Evolutionary conservation across 1,140 invertebrate species (phyloP), one percentile per base, ranked within the genome.

Genomic region (Dermatophagoides farinae): DNA sequence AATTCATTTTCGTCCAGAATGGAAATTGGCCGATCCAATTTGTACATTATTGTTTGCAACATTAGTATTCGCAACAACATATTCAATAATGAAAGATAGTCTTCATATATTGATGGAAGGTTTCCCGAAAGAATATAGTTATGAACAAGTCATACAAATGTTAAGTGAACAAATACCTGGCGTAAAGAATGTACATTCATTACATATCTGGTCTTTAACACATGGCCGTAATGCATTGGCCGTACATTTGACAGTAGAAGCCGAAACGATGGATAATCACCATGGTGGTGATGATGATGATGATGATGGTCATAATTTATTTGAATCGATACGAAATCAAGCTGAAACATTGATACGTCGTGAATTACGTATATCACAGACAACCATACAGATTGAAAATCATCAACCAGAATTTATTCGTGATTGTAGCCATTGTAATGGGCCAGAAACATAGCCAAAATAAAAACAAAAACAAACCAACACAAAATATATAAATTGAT

Each of bases 31-130:
- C 46, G 88, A 92, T 76, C 87, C 88, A 11, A 79, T 91, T 64
- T 91, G 88, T 75, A 91, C 88, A 44, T 80, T 91, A 65, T 67
- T 89, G 47, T 92, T 90, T 77, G 86, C 86, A 22, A 70, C 85
- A 14, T 75, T 92, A 63, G 86, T 91, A 31, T 76, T 92, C 63
- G 73, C 79, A 66, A 88, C 86, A 22, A 89, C 86, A 0, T 71
- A 83, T 57, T 76, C 75, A 54, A 81, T 91, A 23, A 76, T 88
- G 38, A 73, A 76, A 39, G 86, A 91, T 70, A 81, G 85, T 1
- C 66, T 85, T 10, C 71, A 74, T 58, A 80, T 90, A 62, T 73
- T 91, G 23, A 78, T 90, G 77, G 86, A 90, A 73, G 84, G 80
- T 62, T 79, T 82, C 66, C 85, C 85, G 4, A 67, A 67, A 6